Conservation (phyloP, 2,797 vertebrate species). For the Prunella strophiata region DNA sequence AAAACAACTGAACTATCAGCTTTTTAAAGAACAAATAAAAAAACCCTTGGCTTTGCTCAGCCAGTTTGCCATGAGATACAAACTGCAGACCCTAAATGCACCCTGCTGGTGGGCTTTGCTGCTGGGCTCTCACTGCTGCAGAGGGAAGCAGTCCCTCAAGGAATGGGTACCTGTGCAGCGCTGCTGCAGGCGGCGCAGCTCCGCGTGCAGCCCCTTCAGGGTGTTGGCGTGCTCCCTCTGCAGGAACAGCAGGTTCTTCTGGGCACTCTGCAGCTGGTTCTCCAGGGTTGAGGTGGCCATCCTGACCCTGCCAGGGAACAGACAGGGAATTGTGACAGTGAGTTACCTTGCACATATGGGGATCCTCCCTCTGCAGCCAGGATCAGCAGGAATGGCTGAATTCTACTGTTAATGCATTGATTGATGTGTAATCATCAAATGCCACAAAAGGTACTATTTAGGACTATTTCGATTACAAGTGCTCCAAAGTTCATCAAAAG, state of each 20-base stretch:
- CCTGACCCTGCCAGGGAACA: conserved; percentile 66
- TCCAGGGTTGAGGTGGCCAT: conserved; percentile 94
- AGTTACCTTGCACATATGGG: fast-evolving
- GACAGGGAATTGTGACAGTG: fast-evolving
- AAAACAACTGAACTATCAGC: background rate
- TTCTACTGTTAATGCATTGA: fast-evolving
- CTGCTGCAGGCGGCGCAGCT: conserved; percentile 94
- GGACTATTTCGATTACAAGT: background rate
- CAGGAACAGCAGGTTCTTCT: conserved; percentile 97
- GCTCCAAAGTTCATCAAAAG: background rate
- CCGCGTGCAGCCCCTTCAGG: conserved; percentile 90
- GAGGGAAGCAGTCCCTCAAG: background rate
- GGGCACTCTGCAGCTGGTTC: conserved; percentile 95
- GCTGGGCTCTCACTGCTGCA: background rate
- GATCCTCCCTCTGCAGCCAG: background rate
- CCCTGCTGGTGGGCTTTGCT: background rate
- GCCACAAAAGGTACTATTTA: background rate
- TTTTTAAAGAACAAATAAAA: background rate
- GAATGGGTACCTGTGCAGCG: conserved; percentile 89
- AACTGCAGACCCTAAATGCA: fast-evolving
- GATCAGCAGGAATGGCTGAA: background rate
- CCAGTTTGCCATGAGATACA: fast-evolving
- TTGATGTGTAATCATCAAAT: background rate
- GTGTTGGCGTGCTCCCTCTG: conserved; percentile 95
- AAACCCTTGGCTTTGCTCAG: background rate